Percentiles rank a stretch among this genome's conserved stretches.
These are phyloP conservation scores for Piscicola geometra DNA, from an alignment of 2,888 invertebrate species.

Conservation along the genomic window DNA sequence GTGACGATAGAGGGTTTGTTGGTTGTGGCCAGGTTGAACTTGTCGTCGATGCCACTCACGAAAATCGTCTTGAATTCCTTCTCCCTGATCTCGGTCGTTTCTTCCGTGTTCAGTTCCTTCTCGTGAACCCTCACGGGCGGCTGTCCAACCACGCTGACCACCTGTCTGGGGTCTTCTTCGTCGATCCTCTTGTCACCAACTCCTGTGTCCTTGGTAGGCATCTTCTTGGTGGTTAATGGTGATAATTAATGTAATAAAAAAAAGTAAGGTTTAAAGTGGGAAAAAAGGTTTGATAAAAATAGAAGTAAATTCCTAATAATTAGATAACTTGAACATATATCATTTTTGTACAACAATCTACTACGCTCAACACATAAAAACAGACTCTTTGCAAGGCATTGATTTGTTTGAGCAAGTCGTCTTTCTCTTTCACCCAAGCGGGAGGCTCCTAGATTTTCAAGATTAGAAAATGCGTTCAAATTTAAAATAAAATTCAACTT, in stretches of 20 bases:
- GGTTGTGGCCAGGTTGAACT: constrained; percentile 9
- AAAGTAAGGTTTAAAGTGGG: too few species aligned
- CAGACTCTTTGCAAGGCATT: neutral
- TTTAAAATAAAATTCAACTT: too few species aligned
- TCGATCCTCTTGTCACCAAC: constrained; percentile 48
- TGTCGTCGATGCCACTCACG: constrained; percentile 36
- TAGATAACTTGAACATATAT: too few species aligned
- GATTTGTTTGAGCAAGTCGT: constrained; percentile 10
- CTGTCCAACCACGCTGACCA: constrained; percentile 10
- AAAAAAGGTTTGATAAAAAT: too few species aligned
- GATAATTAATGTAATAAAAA: too few species aligned
- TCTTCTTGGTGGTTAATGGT: constrained; percentile 43
- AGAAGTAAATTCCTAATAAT: too few species aligned
- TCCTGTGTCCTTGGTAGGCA: constrained; percentile 47
- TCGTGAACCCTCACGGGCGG: constrained; percentile 38
- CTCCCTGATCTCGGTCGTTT: constrained; percentile 42
- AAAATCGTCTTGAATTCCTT: constrained; percentile 45
- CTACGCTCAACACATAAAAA: too few species aligned
- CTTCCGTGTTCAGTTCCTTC: constrained; percentile 42
- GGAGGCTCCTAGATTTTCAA: neutral
- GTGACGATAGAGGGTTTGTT: constrained; percentile 6
- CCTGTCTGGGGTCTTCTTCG: constrained; percentile 31
- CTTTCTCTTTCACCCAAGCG: constrained; percentile 21
- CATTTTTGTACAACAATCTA: too few species aligned
- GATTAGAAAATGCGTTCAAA: too few species aligned